Evolutionary conservation across 2,888 invertebrate genomes (phyloP).

Genomic region (Lepetodrilus schrolli): DNA sequence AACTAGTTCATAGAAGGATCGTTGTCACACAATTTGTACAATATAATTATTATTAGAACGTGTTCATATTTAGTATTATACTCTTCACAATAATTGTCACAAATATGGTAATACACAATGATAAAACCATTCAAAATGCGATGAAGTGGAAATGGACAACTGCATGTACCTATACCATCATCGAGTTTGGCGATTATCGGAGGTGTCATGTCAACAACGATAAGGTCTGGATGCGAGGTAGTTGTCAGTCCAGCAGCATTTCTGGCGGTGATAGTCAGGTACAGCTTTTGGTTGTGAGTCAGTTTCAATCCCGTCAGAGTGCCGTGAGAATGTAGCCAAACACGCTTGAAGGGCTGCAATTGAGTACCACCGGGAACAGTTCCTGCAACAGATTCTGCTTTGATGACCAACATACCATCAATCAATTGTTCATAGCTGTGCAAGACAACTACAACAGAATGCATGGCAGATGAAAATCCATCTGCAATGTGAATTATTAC

Average conservation of each 20-base stretch:
- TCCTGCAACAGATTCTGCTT: conserved; percentile 35
- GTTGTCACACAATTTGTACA: too few relatives aligned
- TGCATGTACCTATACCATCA: conserved; percentile 53
- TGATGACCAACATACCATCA: background rate
- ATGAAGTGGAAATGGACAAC: too few relatives aligned
- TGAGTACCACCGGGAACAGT: conserved; percentile 49
- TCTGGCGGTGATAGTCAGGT: conserved; percentile 54
- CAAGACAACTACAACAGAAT: background rate
- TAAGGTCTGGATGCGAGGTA: conserved; percentile 44
- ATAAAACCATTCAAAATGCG: too few relatives aligned
- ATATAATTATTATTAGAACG: too few relatives aligned
- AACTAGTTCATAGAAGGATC: too few relatives aligned
- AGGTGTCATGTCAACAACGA: conserved; percentile 52
- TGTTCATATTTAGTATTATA: too few relatives aligned
- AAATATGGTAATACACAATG: too few relatives aligned
- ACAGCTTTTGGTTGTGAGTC: conserved; percentile 48
- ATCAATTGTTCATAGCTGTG: background rate
- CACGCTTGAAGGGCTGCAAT: conserved; percentile 45
- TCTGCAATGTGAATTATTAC: too few relatives aligned
- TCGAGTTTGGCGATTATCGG: conserved; percentile 46
- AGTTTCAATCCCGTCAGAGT: conserved; percentile 43
- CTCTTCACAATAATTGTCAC: too few relatives aligned
- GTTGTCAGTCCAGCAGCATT: conserved; percentile 51
- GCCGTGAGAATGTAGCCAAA: conserved; percentile 48
- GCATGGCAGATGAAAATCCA: background rate